Evolutionary conservation across 2,113 vertebrate species (phyloP).

Genomic region (Gyps fulvus): DNA sequence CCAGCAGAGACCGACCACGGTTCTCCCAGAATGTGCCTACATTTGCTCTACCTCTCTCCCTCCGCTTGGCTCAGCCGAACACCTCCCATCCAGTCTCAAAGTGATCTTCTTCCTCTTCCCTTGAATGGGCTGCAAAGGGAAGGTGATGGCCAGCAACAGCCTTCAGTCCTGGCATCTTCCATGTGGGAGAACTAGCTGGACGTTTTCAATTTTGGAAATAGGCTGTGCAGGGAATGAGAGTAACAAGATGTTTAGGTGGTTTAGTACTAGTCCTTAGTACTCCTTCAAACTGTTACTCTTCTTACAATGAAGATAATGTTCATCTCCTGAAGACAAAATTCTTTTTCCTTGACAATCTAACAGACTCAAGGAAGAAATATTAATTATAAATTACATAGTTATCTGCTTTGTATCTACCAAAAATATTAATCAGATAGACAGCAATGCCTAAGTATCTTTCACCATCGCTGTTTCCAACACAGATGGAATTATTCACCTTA

Average conservation of each 20-base stretch:
- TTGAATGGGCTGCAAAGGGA: neutral
- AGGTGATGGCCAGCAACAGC: too few species aligned
- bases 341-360: neutral
- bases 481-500: neutral
- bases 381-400: neutral
- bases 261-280: too few species aligned
- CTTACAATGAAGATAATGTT: neutral
- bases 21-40: neutral
- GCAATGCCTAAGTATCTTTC: neutral
- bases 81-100: neutral
- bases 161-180: too few species aligned
- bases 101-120: neutral
- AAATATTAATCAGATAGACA: neutral
- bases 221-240: too few species aligned
- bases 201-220: too few species aligned
- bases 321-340: neutral
- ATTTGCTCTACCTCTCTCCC: neutral
- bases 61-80: neutral
- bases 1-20: rapidly evolving
- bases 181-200: too few species aligned
- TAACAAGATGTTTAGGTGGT: too few species aligned
- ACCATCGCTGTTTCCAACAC: neutral
- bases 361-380: neutral
- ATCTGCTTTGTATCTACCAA: neutral
- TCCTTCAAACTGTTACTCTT: neutral